phyloP scores from a whole-genome alignment of 2,888 invertebrate species.

The Mythimna ferrago region DNA sequence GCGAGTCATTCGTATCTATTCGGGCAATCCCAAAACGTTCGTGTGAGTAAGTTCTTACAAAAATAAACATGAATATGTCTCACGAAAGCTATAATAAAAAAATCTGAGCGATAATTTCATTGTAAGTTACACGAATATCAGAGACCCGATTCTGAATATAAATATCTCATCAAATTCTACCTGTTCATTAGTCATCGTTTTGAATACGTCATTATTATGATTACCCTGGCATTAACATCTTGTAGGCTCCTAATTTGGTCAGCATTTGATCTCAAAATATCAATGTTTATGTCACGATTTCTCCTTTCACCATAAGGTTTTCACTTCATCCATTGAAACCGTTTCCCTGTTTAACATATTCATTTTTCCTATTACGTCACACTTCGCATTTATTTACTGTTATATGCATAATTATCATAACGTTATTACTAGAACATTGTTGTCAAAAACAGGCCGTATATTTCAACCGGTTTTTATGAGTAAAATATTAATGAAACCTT shows the following conservation, averaged over 20 bases:
- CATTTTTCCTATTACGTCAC: conserved; percentile 51
- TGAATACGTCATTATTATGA: conserved; percentile 17
- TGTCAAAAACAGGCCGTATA: conserved; percentile 22
- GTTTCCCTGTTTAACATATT: conserved; percentile 54
- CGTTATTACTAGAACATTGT: conserved; percentile 50
- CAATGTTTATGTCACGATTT: conserved; percentile 39
- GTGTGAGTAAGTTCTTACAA: conserved; percentile 40
- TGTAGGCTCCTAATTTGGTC: conserved; percentile 26
- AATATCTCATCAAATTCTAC: conserved; percentile 29
- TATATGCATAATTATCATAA: conserved; percentile 45
- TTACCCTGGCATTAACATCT: conserved; percentile 7
- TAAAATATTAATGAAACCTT: conserved; percentile 25
- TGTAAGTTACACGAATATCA: conserved; percentile 21
- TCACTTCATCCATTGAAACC: conserved; percentile 48
- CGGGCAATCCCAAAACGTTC: conserved; percentile 40
- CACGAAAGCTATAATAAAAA: conserved; percentile 33
- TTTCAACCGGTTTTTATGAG: conserved; percentile 23
- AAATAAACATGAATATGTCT: conserved; percentile 50
- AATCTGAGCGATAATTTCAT: conserved; percentile 23
- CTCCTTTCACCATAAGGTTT: conserved; percentile 50
- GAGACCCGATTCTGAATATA: conserved; percentile 10
- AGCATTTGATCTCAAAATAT: conserved; percentile 41
- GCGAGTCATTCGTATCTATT: conserved; percentile 14
- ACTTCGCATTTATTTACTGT: conserved; percentile 44
- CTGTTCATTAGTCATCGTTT: conserved; percentile 27